Conservation (phyloP, 53 echinoderm and acorn worm species). For the Astropecten irregularis region DNA sequence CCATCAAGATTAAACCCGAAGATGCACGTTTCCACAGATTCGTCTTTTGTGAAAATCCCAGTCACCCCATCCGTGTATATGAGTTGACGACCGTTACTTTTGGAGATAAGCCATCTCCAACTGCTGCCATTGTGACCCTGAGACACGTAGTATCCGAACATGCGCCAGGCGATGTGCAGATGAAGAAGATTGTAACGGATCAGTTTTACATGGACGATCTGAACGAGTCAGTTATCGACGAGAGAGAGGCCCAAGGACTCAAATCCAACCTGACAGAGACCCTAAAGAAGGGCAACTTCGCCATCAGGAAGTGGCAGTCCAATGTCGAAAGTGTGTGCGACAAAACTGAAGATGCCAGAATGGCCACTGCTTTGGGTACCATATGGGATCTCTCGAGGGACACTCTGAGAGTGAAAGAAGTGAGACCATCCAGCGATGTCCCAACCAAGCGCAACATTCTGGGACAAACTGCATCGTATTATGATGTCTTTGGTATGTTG, state of each 20-base stretch:
- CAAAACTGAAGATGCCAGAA: too few species aligned
- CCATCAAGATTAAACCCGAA: too few species aligned
- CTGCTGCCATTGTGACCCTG: slow-evolving; percentile 74
- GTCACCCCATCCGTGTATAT: slow-evolving; percentile 70
- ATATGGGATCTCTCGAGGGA: too few species aligned
- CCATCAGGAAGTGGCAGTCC: too few species aligned
- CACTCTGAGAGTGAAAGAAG: too few species aligned
- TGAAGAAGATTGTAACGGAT: slow-evolving; percentile 55
- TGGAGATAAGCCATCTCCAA: slow-evolving; percentile 78
- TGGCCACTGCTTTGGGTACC: too few species aligned
- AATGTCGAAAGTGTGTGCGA: too few species aligned
- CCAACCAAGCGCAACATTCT: too few species aligned
- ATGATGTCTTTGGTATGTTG: too few species aligned
- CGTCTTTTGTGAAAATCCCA: slow-evolving; percentile 68
- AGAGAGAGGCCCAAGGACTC: slow-evolving; percentile 31
- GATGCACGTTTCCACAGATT: slow-evolving; percentile 59
- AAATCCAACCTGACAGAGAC: slow-evolving; percentile 64
- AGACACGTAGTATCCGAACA: slow-evolving; percentile 63
- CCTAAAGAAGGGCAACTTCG: too few species aligned
- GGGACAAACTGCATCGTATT: too few species aligned
- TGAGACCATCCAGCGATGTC: too few species aligned
- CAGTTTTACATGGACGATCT: slow-evolving; percentile 65
- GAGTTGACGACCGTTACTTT: slow-evolving; percentile 60
- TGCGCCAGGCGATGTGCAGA: slow-evolving; percentile 40
- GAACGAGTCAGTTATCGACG: slow-evolving; percentile 51